Percentiles rank a stretch among this genome's conserved stretches.
Conservation (phyloP, 2,113 vertebrate genomes). For the Pseudopodoces humilis region DNA sequence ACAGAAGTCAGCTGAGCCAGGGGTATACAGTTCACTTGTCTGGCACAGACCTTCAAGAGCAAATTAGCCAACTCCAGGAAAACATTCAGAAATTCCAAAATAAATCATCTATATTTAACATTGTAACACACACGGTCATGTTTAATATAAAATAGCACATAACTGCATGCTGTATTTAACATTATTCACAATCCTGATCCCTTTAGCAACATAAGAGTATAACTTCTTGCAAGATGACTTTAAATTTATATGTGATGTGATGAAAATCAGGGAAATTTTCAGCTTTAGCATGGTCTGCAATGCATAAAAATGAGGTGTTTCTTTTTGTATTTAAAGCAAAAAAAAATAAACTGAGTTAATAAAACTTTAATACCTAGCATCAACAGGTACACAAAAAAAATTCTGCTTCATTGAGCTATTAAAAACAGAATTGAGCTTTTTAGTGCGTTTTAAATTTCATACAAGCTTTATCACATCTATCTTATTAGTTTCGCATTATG, state of each 20-base stretch:
- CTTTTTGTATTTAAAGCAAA: background rate
- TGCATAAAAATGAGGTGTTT: background rate
- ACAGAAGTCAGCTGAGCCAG: background rate
- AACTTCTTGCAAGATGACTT: background rate
- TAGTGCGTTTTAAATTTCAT: background rate
- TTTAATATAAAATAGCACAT: background rate
- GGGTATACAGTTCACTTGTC: background rate
- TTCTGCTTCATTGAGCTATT: background rate
- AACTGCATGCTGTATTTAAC: background rate
- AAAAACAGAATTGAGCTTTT: background rate
- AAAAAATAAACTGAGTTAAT: background rate
- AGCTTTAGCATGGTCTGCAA: background rate
- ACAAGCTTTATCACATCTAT: background rate
- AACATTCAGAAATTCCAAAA: background rate
- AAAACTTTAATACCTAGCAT: rapidly evolving
- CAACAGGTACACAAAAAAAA: background rate
- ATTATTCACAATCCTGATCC: background rate
- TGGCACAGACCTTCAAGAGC: background rate
- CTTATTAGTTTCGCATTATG: background rate
- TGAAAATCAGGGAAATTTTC: background rate
- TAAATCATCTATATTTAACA: background rate
- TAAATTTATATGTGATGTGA: background rate
- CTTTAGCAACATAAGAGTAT: background rate
- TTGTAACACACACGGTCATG: rapidly evolving
- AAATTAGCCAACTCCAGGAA: background rate